Percentiles rank a stretch among this genome's conserved stretches.
Conservation (phyloP, 1,140 invertebrate genomes). For the Trigoniulus corallinus region DNA sequence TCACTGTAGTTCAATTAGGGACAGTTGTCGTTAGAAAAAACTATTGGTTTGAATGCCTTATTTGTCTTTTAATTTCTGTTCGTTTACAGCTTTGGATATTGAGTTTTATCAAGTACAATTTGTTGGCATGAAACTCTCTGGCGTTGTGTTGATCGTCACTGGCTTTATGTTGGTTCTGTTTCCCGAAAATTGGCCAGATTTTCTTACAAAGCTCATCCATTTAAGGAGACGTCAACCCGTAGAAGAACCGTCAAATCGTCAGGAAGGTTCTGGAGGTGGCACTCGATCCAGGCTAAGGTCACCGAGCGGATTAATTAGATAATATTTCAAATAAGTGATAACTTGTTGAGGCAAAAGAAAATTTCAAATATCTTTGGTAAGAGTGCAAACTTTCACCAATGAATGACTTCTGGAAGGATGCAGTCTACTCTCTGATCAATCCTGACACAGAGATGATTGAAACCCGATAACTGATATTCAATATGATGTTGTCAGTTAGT, state of each 20-base stretch:
- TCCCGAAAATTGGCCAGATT: conserved; percentile 88
- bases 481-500: no score
- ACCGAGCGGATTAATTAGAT: conserved; percentile 66
- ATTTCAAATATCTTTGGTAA: neutral
- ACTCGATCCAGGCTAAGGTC: conserved; percentile 64
- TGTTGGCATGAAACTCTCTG: conserved; percentile 83
- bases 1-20: no score
- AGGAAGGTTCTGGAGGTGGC: conserved; percentile 37
- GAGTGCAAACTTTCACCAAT: neutral
- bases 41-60: neutral
- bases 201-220: conserved; percentile 71
- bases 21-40: no score
- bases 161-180: conserved; percentile 88
- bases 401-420: neutral
- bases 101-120: conserved; percentile 68
- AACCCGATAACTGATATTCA: neutral
- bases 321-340: conserved; percentile 21
- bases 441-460: neutral
- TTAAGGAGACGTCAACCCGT: conserved; percentile 41
- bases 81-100: conserved; percentile 60
- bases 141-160: conserved; percentile 72
- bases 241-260: conserved; percentile 30
- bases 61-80: conserved; percentile 14
- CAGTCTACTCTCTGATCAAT: neutral
- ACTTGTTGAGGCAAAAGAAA: neutral